A percentile compares a stretch with the other conserved stretches of the same genome.
Conservation (phyloP, 2,888 invertebrate species). For the Morpho achilles region DNA sequence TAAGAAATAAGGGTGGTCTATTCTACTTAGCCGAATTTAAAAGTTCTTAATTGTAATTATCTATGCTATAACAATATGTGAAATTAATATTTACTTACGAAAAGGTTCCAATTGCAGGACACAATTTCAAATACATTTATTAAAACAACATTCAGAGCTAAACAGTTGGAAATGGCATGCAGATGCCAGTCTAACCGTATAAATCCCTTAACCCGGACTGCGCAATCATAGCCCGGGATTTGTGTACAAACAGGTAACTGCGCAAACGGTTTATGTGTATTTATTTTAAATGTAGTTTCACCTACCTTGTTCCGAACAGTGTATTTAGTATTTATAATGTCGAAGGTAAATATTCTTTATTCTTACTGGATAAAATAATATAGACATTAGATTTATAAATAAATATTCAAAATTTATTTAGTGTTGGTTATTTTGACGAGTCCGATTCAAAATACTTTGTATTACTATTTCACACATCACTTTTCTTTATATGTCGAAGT, state of each 20-base stretch:
- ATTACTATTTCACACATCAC: no score
- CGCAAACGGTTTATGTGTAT: constrained; percentile 21
- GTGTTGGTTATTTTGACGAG: not conserved
- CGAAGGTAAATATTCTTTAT: not conserved
- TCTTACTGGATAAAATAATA: not conserved
- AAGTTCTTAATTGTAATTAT: no score
- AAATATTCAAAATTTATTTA: not conserved
- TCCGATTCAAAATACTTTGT: no score
- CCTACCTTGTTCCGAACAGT: not conserved
- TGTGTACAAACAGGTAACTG: constrained; percentile 31
- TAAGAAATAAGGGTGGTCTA: no score
- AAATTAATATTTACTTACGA: no score
- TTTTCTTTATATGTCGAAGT: no score
- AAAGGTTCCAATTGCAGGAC: no score
- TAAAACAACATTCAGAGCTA: no score
- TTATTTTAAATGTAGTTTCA: constrained; percentile 15
- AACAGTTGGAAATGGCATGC: not conserved
- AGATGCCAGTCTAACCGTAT: constrained; percentile 1
- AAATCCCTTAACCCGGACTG: constrained; percentile 36
- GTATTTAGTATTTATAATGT: not conserved
- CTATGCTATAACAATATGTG: no score
- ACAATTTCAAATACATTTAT: no score
- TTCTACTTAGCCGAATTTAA: no score
- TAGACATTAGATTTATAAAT: not conserved
- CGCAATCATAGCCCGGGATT: constrained; percentile 45